A percentile compares a stretch with the other conserved stretches of the same genome.
Conservation (phyloP, 2,797 vertebrate genomes). For the Erpetoichthys calabaricus region DNA sequence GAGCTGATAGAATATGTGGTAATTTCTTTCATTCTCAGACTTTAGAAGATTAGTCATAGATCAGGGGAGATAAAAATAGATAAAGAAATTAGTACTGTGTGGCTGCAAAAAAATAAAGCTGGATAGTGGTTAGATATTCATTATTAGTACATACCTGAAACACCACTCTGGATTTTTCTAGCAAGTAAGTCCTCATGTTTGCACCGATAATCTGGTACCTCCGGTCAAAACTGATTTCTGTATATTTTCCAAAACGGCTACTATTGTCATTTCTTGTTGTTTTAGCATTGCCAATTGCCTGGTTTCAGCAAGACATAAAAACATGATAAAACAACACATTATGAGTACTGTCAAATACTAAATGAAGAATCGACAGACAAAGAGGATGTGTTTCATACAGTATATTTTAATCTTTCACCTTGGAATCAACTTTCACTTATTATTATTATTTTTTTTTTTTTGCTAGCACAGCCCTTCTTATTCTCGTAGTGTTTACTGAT, state of each 20-base stretch:
- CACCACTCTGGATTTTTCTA: constrained; percentile 94
- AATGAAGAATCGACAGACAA: too few relatives aligned
- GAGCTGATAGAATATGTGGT: constrained; percentile 96
- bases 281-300: constrained; percentile 98
- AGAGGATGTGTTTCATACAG: too few relatives aligned
- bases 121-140: too few relatives aligned
- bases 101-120: too few relatives aligned
- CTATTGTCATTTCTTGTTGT: constrained; percentile 98
- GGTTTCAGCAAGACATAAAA: constrained; percentile 1
- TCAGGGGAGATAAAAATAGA: constrained; percentile 1
- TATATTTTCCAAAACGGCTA: constrained; percentile 96
- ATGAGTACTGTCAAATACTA: too few relatives aligned
- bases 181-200: constrained; percentile 92
- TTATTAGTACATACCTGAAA: constrained; percentile 91
- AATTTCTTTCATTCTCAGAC: constrained; percentile 93
- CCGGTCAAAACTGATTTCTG: constrained; percentile 87
- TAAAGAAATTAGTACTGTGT: too few relatives aligned
- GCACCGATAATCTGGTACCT: constrained; percentile 82
- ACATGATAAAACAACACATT: background rate
- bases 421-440: too few relatives aligned
- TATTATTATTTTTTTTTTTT: too few relatives aligned
- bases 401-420: too few relatives aligned
- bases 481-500: too few relatives aligned
- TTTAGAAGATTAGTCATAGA: constrained; percentile 30
- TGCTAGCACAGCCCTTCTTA: too few relatives aligned